Percentiles rank a stretch among this genome's conserved stretches.
Conservation (phyloP, 2,113 vertebrate species). For the Poicephalus meyeri region DNA sequence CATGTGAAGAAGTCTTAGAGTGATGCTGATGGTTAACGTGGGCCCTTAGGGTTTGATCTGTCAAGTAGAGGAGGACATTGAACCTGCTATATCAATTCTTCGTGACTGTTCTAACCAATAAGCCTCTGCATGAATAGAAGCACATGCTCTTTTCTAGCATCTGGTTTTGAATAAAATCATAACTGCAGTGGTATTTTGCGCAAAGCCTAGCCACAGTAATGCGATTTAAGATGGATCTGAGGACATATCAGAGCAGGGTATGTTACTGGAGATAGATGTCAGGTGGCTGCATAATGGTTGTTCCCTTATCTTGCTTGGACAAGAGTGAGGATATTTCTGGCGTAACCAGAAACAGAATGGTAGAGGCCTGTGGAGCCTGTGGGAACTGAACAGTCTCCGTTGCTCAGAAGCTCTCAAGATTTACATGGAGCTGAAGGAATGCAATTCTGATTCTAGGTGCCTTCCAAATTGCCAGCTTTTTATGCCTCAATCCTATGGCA, state of each 20-base stretch:
- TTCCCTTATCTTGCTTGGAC: not conserved
- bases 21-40: rapidly evolving
- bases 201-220: not conserved
- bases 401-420: not conserved
- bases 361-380: not conserved
- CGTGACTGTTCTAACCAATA: not conserved
- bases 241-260: not conserved
- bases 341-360: not conserved
- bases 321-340: rapidly evolving
- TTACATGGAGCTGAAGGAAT: not conserved
- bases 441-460: not conserved
- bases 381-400: not conserved
- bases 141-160: not conserved
- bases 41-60: not conserved
- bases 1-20: no score
- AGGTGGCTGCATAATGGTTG: not conserved
- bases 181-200: not conserved
- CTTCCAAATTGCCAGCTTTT: not conserved
- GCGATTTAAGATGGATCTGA: not conserved
- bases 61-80: not conserved
- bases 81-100: not conserved
- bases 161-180: not conserved
- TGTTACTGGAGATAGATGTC: not conserved
- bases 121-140: not conserved
- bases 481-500: not conserved